These are phyloP conservation scores for Oreonectes daqikongensis DNA, from an alignment of 2,797 vertebrate genomes.

Conservation along the genomic window DNA sequence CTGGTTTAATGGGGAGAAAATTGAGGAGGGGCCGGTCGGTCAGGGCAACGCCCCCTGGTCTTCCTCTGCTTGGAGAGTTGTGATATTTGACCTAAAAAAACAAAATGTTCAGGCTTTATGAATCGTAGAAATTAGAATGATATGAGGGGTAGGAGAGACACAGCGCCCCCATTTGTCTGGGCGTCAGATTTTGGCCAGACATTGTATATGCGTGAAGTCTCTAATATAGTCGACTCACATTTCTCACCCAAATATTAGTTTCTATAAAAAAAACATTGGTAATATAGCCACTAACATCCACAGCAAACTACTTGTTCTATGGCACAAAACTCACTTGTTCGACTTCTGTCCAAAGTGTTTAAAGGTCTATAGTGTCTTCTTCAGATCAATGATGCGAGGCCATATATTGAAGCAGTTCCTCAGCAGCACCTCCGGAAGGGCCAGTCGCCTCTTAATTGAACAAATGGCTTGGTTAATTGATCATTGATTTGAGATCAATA, in stretches of 20 bases:
- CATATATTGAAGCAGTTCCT: conserved; percentile 69
- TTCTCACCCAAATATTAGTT: background rate
- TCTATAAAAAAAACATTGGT: background rate
- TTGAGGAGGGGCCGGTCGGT: conserved; percentile 52
- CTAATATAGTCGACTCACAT: conserved; percentile 3
- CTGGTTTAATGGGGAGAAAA: conserved; percentile 78
- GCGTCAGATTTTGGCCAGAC: background rate
- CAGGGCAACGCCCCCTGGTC: conserved; percentile 59
- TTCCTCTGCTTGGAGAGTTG: conserved; percentile 65
- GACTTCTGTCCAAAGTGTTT: conserved; percentile 63
- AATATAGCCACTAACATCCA: background rate
- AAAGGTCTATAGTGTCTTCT: conserved; percentile 64
- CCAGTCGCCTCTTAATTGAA: conserved; percentile 73
- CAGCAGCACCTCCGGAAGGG: conserved; percentile 66
- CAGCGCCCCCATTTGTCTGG: conserved; percentile 24
- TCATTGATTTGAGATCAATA: conserved; percentile 84
- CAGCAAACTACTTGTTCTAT: background rate
- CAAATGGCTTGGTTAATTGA: conserved; percentile 84
- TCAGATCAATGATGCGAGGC: conserved; percentile 77
- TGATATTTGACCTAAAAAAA: conserved; percentile 85
- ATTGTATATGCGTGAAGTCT: conserved; percentile 14
- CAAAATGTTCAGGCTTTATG: conserved; percentile 58
- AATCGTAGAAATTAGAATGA: conserved; percentile 23
- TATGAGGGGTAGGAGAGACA: conserved; percentile 15
- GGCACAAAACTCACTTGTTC: conserved; percentile 46